A percentile compares a stretch with the other conserved stretches of the same genome.
These are phyloP conservation scores for Caenorhabditis sp. DNA, from an alignment of 2,888 invertebrate genomes.

Conservation along the genomic window DNA sequence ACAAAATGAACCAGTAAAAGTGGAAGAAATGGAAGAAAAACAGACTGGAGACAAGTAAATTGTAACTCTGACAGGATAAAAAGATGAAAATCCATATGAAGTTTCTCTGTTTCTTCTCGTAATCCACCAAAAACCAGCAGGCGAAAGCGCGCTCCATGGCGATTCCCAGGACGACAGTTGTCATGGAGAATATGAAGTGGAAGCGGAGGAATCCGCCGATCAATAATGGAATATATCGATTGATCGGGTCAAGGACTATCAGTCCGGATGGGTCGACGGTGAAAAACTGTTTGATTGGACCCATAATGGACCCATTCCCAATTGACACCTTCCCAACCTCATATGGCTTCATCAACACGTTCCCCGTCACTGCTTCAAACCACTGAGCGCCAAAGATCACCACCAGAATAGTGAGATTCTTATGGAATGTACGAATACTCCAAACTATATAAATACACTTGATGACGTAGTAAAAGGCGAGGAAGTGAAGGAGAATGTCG, in stretches of 20 bases:
- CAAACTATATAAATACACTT: slow-evolving; percentile 29
- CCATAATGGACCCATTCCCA: not conserved
- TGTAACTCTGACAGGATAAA: slow-evolving; percentile 14
- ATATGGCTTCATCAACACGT: slow-evolving; percentile 34
- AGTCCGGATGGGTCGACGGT: not conserved
- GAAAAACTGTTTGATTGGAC: not conserved
- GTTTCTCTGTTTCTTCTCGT: slow-evolving; percentile 27
- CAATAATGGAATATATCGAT: slow-evolving; percentile 20
- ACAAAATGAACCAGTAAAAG: not conserved
- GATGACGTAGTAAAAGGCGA: slow-evolving; percentile 19
- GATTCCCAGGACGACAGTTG: slow-evolving; percentile 17
- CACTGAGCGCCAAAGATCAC: slow-evolving; percentile 32
- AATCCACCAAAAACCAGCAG: slow-evolving; percentile 27
- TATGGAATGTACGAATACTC: slow-evolving; percentile 37
- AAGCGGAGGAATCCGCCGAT: slow-evolving; percentile 33
- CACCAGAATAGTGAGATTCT: slow-evolving; percentile 23
- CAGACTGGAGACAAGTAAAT: slow-evolving; percentile 6
- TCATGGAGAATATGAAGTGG: slow-evolving; percentile 46
- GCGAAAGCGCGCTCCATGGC: slow-evolving; percentile 37
- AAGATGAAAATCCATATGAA: slow-evolving; percentile 14
- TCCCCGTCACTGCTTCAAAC: slow-evolving; percentile 36
- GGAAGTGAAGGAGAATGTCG: slow-evolving; percentile 17
- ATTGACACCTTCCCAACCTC: slow-evolving; percentile 21
- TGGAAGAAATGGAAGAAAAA: slow-evolving; percentile 13
- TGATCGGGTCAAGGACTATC: not conserved